Evolutionary conservation across 2,113 vertebrate species (phyloP).

Genomic region (Chinchilla lanigera): DNA sequence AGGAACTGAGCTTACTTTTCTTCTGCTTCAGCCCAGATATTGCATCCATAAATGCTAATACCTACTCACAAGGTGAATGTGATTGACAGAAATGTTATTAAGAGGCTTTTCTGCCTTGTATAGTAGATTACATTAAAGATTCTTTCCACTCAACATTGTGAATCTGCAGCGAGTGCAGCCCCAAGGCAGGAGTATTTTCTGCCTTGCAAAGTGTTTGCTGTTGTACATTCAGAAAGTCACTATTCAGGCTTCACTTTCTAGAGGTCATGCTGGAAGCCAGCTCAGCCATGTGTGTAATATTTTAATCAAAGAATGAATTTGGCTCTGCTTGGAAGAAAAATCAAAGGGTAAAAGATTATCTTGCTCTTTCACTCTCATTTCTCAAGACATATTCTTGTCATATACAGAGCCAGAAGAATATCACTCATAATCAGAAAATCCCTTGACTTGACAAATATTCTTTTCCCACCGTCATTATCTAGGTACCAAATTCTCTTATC

Average conservation of each 20-base stretch:
- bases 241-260: constrained; percentile 10
- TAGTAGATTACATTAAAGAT: neutral
- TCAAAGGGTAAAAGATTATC: neutral
- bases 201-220: neutral
- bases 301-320: constrained; percentile 53
- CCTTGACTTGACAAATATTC: neutral
- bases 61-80: neutral
- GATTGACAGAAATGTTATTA: neutral
- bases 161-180: neutral
- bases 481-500: neutral
- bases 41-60: neutral
- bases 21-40: neutral
- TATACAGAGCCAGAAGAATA: neutral
- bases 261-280: neutral
- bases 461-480: neutral
- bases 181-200: constrained; percentile 7
- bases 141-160: neutral
- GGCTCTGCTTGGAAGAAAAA: neutral
- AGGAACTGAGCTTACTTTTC: neutral
- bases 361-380: neutral
- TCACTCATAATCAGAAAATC: neutral
- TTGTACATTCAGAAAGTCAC: neutral
- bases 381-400: neutral
- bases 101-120: neutral
- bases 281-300: constrained; percentile 2